Percentiles rank a stretch among this genome's conserved stretches.
phyloP scores from a whole-genome alignment of 2,888 invertebrate genomes.

The Yponomeuta cagnagella region DNA sequence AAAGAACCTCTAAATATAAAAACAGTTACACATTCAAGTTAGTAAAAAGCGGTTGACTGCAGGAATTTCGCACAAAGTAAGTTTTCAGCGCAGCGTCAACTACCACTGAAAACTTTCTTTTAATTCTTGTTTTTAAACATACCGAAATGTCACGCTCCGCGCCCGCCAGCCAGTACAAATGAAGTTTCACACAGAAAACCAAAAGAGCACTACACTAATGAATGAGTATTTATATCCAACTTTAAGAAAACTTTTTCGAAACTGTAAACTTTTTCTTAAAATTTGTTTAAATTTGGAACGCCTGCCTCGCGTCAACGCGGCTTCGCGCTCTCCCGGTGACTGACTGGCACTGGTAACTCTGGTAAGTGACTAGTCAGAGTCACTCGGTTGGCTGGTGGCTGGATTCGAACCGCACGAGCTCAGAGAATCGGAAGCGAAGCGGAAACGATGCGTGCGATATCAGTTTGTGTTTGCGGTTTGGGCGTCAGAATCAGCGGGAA shows the following conservation, averaged over 20 bases:
- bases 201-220: conserved; percentile 6
- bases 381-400: neutral
- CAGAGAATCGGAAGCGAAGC: conserved; percentile 12
- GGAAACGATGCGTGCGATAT: conserved; percentile 9
- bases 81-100: neutral
- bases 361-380: neutral
- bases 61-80: neutral
- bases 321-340: neutral
- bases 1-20: neutral
- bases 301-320: conserved; percentile 8
- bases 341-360: neutral
- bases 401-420: neutral
- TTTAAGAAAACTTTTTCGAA: neutral
- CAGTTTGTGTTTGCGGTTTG: neutral
- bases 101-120: neutral
- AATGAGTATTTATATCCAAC: neutral
- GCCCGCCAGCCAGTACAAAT: neutral
- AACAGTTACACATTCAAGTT: neutral
- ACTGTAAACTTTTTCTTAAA: conserved; percentile 10
- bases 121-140: neutral
- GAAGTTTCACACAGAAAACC: conserved; percentile 9
- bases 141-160: neutral
- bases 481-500: neutral
- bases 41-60: neutral
- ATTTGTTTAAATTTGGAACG: conserved; percentile 9